Base-by-base conservation (phyloP, 2,113 vertebrate genomes). In the Coreoperca whiteheadi region DNA sequence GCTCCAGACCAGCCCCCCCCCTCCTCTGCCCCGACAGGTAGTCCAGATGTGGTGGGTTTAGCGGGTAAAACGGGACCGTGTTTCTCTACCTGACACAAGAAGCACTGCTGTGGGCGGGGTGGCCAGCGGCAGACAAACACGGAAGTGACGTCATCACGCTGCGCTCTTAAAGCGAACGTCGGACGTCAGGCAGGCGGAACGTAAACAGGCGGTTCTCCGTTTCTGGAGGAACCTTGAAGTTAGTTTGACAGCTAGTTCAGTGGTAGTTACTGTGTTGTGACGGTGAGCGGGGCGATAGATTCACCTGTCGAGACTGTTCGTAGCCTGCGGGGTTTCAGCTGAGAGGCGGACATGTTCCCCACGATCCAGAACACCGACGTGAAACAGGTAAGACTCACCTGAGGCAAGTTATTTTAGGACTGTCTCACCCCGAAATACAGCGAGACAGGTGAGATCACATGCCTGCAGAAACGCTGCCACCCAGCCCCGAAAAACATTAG, bases 101-200 rank as follows among this genome's bases (percentile, higher is more conserved):
- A 86, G 79, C 86, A 77, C 68, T 4, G 39, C 59, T 53, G 77
- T 79, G 88, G 86, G 91, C 90, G 89, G 74, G 87, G 84, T 39
- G 1, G 68, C 18, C 15, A 12, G 30, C 4, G n/a, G 50, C 61
- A 51, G 68, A 67, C 74, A 66, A 74, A 91, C 81, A 66, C 56
- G 92, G 94, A 94, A 88, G 92, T 94, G 92, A 94, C 94, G 93
- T 57, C 83, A 94, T 66, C 68, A 81, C 73, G 80, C 39, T 39
- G 28, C 28, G 78, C 51, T 81, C 88, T 91, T 89, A 89, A 90
- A 88, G 78, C 37, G 60, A 74, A 81, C 86, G 89, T 82, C 60
- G 4, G 9, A 5, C 3, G 8, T 46, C 28, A 8, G 6, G 30
- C 1, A 81, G 28, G 63, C 79, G 83, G 85, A 85, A 86, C 57